A percentile compares a stretch with the other conserved stretches of the same genome.
phyloP scores from a whole-genome alignment of 2,113 vertebrate genomes.

The Herpetotheres cachinnans region DNA sequence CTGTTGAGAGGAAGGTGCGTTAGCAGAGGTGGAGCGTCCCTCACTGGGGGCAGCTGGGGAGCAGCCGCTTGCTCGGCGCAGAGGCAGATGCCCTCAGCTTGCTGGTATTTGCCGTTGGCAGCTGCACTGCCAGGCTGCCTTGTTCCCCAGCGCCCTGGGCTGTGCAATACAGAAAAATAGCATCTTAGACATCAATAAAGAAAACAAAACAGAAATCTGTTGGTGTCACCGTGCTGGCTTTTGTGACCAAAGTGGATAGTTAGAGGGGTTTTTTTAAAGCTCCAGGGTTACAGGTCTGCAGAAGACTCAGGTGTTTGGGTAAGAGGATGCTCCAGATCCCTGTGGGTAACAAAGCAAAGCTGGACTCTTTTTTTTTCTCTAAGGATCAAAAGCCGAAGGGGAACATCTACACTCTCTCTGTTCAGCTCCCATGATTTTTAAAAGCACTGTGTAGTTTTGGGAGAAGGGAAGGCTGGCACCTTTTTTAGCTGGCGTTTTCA shows the following conservation, averaged over 20 bases:
- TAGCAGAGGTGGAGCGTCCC: background rate
- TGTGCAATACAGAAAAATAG: background rate
- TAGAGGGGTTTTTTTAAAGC: background rate
- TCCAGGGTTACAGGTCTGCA: background rate
- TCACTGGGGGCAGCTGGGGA: background rate
- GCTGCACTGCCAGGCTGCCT: background rate
- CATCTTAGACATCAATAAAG: background rate
- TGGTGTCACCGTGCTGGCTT: background rate
- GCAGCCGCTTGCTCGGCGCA: too few relatives aligned
- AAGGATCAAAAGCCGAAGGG: background rate
- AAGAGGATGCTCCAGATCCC: background rate
- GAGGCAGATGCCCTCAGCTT: background rate
- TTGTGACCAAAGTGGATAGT: background rate
- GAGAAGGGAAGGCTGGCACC: background rate
- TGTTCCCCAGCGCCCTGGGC: background rate
- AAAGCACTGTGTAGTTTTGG: background rate
- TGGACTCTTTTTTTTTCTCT: background rate
- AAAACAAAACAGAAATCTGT: background rate
- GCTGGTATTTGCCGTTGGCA: background rate
- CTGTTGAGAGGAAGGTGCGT: background rate
- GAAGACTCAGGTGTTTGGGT: background rate
- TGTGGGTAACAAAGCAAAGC: background rate
- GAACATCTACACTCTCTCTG: background rate
- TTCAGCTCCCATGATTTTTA: background rate
- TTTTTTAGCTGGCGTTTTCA: background rate